Evolutionary conservation across 2,113 vertebrate species (phyloP).

Genomic region (Notarius quadriscutis): DNA sequence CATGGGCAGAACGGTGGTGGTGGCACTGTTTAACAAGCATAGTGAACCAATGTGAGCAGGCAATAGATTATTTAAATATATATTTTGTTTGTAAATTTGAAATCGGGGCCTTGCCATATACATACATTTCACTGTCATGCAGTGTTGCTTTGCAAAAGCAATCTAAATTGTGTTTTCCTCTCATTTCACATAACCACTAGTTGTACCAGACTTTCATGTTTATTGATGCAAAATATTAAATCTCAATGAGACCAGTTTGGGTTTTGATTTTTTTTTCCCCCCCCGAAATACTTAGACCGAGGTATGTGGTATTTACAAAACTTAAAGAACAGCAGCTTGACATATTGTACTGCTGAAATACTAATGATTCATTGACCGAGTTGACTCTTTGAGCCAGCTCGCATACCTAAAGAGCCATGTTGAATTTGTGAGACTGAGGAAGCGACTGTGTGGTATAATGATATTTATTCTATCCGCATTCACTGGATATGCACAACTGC

Average conservation of each 20-base stretch:
- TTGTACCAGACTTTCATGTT: slow-evolving; percentile 77
- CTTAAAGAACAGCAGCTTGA: not conserved
- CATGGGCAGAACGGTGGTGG: not conserved
- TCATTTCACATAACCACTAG: slow-evolving; percentile 80
- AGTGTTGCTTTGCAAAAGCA: slow-evolving; percentile 64
- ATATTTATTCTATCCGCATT: too few species aligned
- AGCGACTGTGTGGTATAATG: not conserved
- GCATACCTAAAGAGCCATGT: not conserved
- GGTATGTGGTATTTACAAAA: too few species aligned
- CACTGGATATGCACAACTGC: too few species aligned
- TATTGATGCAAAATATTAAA: slow-evolving; percentile 84
- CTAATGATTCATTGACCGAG: not conserved
- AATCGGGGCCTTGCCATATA: slow-evolving; percentile 72
- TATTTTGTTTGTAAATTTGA: slow-evolving; percentile 68
- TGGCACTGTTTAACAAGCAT: slow-evolving; percentile 5
- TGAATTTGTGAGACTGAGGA: not conserved
- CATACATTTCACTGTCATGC: slow-evolving; percentile 75
- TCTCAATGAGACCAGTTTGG: slow-evolving; percentile 83
- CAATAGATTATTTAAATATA: slow-evolving; percentile 22
- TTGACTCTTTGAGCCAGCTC: not conserved
- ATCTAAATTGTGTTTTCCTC: slow-evolving; percentile 78
- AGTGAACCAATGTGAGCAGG: slow-evolving; percentile 18
- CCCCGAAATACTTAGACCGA: not conserved
- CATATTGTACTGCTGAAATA: not conserved
- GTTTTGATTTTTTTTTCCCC: slow-evolving; percentile 49